Evolutionary conservation across 1,140 invertebrate species (phyloP).

Genomic region (Calephelis nemesis): DNA sequence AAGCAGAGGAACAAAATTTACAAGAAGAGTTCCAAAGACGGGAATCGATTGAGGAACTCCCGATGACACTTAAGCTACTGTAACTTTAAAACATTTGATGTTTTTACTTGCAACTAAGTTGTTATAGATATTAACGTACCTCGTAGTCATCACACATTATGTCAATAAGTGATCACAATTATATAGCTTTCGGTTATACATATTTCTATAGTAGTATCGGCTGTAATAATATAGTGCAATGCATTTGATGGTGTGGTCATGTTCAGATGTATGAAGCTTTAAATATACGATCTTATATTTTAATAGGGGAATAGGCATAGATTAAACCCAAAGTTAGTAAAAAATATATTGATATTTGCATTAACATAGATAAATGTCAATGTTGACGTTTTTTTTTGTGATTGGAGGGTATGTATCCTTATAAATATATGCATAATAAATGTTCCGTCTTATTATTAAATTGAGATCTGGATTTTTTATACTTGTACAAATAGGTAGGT

Average conservation of each 20-base stretch:
- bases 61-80: constrained; percentile 46
- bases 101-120: constrained; percentile 10
- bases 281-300: constrained; percentile 12
- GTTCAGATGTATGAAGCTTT: constrained; percentile 9
- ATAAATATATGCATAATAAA: constrained; percentile 10
- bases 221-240: constrained; percentile 13
- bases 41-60: constrained; percentile 49
- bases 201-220: constrained; percentile 10
- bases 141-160: constrained; percentile 23
- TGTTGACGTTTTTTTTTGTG: not conserved
- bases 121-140: constrained; percentile 20
- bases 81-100: constrained; percentile 5
- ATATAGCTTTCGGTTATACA: constrained; percentile 21
- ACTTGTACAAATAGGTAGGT: not conserved
- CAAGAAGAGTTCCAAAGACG: constrained; percentile 47
- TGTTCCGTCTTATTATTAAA: constrained; percentile 12
- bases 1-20: constrained; percentile 47
- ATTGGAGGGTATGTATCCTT: not conserved
- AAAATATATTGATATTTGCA: constrained; percentile 1
- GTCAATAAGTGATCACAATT: constrained; percentile 21
- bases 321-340: constrained; percentile 15
- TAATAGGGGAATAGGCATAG: constrained; percentile 4
- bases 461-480: not conserved
- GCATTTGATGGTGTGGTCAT: constrained; percentile 8
- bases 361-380: constrained; percentile 2